These are phyloP conservation scores for Volucella bombylans DNA, from an alignment of 2,888 invertebrate genomes.

Conservation along the genomic window DNA sequence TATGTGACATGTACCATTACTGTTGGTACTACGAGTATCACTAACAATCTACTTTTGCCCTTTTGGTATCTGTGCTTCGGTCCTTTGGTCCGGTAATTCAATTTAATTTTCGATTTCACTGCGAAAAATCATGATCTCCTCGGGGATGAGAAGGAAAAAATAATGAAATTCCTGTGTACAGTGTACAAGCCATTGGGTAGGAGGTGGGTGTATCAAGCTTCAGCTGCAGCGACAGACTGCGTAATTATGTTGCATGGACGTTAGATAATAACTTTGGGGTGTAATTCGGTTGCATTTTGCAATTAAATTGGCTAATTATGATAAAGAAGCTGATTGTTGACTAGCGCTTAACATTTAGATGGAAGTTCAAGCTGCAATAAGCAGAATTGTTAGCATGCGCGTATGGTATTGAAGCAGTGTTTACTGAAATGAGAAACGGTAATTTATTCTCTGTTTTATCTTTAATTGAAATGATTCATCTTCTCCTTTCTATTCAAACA, in stretches of 20 bases:
- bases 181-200: background rate
- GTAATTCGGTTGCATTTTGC: conserved; percentile 54
- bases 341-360: conserved; percentile 28
- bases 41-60: background rate
- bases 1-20: no score
- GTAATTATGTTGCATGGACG: conserved; percentile 54
- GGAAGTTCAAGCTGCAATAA: background rate
- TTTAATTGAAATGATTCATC: no score
- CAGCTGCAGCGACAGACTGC: background rate
- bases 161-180: conserved; percentile 52
- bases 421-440: no score
- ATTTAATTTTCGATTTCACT: conserved; percentile 70
- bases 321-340: conserved; percentile 22
- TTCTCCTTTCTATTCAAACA: no score
- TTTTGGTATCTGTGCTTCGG: background rate
- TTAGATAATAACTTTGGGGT: conserved; percentile 41
- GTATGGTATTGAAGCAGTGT: no score
- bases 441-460: no score
- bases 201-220: conserved; percentile 1
- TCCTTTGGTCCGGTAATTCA: conserved; percentile 62
- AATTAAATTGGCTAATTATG: conserved; percentile 67
- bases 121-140: conserved; percentile 64
- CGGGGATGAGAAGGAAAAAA: conserved; percentile 17
- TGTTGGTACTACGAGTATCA: no score
- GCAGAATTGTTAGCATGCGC: no score